Base-by-base conservation (phyloP, 2,888 invertebrate species). In the Plebejus melissa region DNA sequence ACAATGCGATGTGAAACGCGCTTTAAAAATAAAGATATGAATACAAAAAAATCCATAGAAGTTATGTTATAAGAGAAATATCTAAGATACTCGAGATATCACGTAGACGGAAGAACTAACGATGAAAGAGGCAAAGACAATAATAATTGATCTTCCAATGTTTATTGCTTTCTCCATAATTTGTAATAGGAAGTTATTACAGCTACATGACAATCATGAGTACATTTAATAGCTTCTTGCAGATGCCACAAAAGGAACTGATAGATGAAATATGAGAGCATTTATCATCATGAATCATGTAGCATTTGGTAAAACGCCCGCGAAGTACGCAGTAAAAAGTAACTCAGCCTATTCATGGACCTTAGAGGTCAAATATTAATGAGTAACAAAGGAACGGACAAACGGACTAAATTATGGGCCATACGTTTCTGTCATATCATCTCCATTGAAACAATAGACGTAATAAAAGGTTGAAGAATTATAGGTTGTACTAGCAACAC, bases 391-490 rank as follows among this genome's bases (percentile, higher is more conserved):
- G 72, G 28, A 72, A 32, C 65, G 13, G 13, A 65, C 60, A 65
- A 65, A 32, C 65, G 32, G 36, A 65, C 65, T 36, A 65, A 65
- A 65, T 65, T 65, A 65, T 65, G 32, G 65, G 32, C 32, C 65
- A 65, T 65, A 65, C 65, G 32, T 60, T 65, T 65, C 65, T 65
- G 65, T 65, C 72, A 72, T 72, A 77, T 76, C 76, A 74, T 60
- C 22, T 60, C 16, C 9, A 46, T 76, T 76, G 76, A 76, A 76
- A 79, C 79, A 79, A 79, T 79, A 77, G 78, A 72, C 46, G 32
- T 76, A 78, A 74, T 77, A 76, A 77, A 76, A 74, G 76, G 78
- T 79, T 77, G 77, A 78, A 75, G 74, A 77, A 80, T 79, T 74
- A 77, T 76, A 77, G 77, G 74, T 75, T 74, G 78, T 77, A 80